phyloP scores from a whole-genome alignment of 2,113 vertebrate genomes.

The Corvus moneduloides region DNA sequence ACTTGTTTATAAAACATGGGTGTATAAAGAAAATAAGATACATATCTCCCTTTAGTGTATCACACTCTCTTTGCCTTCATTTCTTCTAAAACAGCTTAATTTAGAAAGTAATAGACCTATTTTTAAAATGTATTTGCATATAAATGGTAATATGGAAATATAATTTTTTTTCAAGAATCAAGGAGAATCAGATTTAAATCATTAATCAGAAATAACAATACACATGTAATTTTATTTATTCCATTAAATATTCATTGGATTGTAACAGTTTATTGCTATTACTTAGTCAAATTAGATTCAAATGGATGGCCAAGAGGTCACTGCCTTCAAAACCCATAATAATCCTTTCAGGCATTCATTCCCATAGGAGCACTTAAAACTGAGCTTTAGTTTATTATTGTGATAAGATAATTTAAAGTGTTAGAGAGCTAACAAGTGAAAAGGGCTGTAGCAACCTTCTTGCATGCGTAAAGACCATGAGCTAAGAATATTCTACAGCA shows the following conservation, averaged over 20 bases:
- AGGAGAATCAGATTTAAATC: background rate
- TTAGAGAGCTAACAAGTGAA: background rate
- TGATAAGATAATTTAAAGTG: background rate
- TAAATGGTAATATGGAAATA: background rate
- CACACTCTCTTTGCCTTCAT: background rate
- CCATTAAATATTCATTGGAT: background rate
- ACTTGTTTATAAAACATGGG: background rate
- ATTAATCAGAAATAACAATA: conserved; percentile 3
- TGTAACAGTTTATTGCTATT: conserved; percentile 3
- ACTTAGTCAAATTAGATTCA: conserved; percentile 11
- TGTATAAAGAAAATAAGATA: background rate
- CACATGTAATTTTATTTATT: background rate
- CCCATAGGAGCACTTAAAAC: background rate
- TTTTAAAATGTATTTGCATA: background rate
- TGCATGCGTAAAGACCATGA: background rate
- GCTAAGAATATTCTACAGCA: background rate
- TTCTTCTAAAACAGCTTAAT: background rate
- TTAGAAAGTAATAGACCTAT: background rate
- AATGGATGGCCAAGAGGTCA: background rate
- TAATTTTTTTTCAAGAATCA: background rate
- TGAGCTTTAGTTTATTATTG: background rate
- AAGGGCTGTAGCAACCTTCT: background rate
- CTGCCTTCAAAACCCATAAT: background rate
- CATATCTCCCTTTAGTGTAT: background rate
- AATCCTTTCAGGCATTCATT: background rate